phyloP scores from a whole-genome alignment of 2,797 vertebrate species.

The Enteromius anoplus region DNA sequence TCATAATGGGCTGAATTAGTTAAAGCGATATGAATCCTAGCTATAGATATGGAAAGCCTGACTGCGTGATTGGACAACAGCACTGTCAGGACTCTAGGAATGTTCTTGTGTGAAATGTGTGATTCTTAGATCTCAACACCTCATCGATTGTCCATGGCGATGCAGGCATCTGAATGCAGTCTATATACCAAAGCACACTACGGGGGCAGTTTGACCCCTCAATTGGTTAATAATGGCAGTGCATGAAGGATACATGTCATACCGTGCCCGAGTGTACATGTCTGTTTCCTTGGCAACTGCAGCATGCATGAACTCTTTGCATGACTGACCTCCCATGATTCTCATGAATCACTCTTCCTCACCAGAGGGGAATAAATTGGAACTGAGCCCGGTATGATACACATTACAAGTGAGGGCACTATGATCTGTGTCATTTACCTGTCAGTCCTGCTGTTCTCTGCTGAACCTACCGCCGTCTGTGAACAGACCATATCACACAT shows the following conservation, averaged over 20 bases:
- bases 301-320: not conserved
- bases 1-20: constrained; percentile 30
- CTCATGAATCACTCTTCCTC: constrained; percentile 17
- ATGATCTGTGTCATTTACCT: constrained; percentile 17
- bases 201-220: not conserved
- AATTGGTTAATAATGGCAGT: constrained; percentile 15
- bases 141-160: not conserved
- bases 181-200: not conserved
- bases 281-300: constrained; percentile 38
- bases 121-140: constrained; percentile 7
- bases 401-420: constrained; percentile 9
- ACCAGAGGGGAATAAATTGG: constrained; percentile 19
- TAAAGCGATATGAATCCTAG: not conserved
- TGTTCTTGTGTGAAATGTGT: not conserved
- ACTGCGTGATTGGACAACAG: constrained; percentile 5
- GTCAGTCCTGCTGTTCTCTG: constrained; percentile 24
- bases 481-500: not conserved
- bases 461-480: not conserved
- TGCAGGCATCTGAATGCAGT: not conserved
- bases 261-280: not conserved
- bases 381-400: not conserved
- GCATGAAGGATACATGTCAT: constrained; percentile 16
- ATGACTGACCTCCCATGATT: constrained; percentile 34
- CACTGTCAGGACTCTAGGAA: not conserved
- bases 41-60: not conserved